phyloP scores from a whole-genome alignment of 2,888 invertebrate species.

The Branchellion lobata region DNA sequence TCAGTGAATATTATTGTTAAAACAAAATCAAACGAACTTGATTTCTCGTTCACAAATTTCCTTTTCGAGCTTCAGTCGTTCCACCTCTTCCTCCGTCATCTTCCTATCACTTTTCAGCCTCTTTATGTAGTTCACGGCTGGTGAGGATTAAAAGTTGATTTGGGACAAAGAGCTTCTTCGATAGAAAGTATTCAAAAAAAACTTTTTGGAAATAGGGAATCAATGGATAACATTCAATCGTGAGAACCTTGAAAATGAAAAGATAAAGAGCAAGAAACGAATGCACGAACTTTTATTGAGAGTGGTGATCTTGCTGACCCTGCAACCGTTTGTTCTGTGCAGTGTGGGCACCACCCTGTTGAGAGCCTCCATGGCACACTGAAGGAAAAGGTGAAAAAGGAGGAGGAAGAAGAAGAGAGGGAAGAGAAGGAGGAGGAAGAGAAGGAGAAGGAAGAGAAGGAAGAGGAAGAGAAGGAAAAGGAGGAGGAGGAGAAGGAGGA shows the following conservation, averaged over 20 bases:
- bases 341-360: constrained; percentile 17
- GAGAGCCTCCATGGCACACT: constrained; percentile 36
- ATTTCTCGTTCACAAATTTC: constrained; percentile 14
- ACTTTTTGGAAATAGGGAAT: too few relatives aligned
- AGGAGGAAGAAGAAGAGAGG: not conserved
- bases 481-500: not conserved
- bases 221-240: too few relatives aligned
- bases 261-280: not conserved
- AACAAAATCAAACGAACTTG: constrained; percentile 21
- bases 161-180: too few relatives aligned
- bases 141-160: not conserved
- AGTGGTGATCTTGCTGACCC: constrained; percentile 31
- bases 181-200: too few relatives aligned
- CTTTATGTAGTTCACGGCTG: constrained; percentile 20
- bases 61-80: constrained; percentile 13
- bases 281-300: constrained; percentile 13
- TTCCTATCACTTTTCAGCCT: constrained; percentile 19
- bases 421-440: not conserved
- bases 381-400: not conserved
- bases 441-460: not conserved
- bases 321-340: not conserved
- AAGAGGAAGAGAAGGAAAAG: not conserved
- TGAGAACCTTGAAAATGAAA: too few relatives aligned
- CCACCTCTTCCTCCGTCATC: constrained; percentile 18
- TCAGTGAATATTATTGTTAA: too few relatives aligned